phyloP scores from a whole-genome alignment of 2,113 vertebrate species.

The Sylvilagus bachmani region DNA sequence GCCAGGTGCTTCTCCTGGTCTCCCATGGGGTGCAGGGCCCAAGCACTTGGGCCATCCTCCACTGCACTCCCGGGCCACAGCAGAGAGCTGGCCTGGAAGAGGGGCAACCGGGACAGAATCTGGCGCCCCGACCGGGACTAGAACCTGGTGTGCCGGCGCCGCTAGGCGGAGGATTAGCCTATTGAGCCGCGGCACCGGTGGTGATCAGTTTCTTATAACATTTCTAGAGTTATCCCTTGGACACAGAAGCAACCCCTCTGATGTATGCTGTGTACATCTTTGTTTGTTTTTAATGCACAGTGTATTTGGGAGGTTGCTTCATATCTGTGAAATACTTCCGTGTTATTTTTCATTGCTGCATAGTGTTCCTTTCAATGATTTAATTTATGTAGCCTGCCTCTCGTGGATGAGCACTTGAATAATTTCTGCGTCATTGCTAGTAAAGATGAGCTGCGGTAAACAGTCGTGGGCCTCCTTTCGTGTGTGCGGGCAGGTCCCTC shows the following conservation, averaged over 20 bases:
- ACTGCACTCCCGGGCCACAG: no score
- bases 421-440: neutral
- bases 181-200: no score
- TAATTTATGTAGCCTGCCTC: neutral
- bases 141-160: no score
- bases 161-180: no score
- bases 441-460: neutral
- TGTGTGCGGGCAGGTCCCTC: rapidly evolving
- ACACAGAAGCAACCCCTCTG: rapidly evolving
- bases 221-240: neutral
- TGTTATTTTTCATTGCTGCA: neutral
- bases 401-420: neutral
- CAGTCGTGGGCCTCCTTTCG: neutral
- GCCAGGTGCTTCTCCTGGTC: no score
- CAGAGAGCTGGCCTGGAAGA: no score
- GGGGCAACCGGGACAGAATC: no score
- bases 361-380: neutral
- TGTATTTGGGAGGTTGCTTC: neutral
- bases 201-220: neutral
- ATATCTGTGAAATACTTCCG: neutral
- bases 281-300: neutral
- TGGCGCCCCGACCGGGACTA: no score
- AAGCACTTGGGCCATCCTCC: no score
- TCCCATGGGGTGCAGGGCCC: no score
- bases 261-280: neutral